Percentiles rank a stretch among this genome's conserved stretches.
These are phyloP conservation scores for Leistus spinibarbis DNA, from an alignment of 2,888 invertebrate species.

Conservation along the genomic window DNA sequence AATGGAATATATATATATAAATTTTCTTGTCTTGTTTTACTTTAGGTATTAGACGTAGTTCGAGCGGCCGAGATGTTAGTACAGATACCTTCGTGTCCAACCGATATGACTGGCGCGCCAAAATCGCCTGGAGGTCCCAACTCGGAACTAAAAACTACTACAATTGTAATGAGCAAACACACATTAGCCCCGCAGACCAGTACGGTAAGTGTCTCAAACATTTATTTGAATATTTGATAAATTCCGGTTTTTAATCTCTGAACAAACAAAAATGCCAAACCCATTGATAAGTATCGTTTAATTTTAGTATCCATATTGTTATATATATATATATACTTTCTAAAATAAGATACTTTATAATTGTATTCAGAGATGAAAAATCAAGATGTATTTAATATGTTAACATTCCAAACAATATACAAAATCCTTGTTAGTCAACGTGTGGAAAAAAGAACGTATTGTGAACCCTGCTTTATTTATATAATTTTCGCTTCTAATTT, in stretches of 20 bases:
- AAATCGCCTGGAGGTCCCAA: slow-evolving; percentile 74
- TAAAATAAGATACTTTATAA: too few species aligned
- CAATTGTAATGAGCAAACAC: slow-evolving; percentile 93
- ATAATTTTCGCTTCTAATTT: neutral
- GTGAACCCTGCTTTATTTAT: neutral
- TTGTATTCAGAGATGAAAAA: neutral
- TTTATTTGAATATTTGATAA: neutral
- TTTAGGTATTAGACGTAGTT: slow-evolving; percentile 85
- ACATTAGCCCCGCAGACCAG: slow-evolving; percentile 77
- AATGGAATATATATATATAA: neutral
- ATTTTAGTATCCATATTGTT: too few species aligned
- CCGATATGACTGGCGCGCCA: slow-evolving; percentile 65
- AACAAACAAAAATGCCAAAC: too few species aligned
- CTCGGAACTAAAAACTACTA: slow-evolving; percentile 77
- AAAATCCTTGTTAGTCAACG: neutral
- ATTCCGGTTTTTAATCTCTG: neutral
- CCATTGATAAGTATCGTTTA: too few species aligned
- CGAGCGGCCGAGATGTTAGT: slow-evolving; percentile 86
- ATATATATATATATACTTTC: too few species aligned
- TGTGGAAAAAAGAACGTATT: neutral
- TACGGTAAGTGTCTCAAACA: slow-evolving; percentile 59
- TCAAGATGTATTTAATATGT: neutral
- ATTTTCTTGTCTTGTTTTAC: slow-evolving; percentile 7
- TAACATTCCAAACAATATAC: neutral
- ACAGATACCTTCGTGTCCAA: slow-evolving; percentile 60